Base-by-base conservation (phyloP, 2,797 vertebrate genomes). In the Eospalax fontanierii region DNA sequence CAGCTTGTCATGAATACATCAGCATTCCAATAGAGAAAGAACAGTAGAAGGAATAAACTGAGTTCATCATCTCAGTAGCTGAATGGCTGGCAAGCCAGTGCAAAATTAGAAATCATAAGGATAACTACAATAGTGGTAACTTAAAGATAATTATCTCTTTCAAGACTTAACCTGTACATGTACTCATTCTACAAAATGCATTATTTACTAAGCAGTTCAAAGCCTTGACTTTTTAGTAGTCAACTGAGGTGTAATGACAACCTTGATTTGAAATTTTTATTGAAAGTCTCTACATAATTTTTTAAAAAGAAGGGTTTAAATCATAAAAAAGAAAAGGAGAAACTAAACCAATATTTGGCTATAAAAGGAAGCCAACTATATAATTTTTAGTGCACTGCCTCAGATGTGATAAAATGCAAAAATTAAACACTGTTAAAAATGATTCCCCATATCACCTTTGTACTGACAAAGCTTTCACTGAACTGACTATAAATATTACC, bases 11-110 rank as follows among this genome's bases (percentile, higher is more conserved):
- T 79, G 75, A 97, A 91, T 97, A 76, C 87, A 93, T 93, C 92
- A 85, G 87, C 95, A 95, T 91, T 98, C 97, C 96, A 97, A 97
- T 0, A 98, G 96, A 97, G 95, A 96, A 97, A 97, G 97, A 95
- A 97, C 68, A 97, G 93, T 16, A 87, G 91, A 97, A 98, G 94
- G 92, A 97, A 78, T 94, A 97, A 95, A 96, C 78, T 93, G 90
- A 92, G 97, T 97, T 97, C 88, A 97, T 95, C 95, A 96, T 70
- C 93, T 97, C 95, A 95, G 11, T 74, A 87, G 91, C 95, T 95
- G 92, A 90, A 94, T 5, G 94, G 81, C 89, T 87, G 90, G 89
- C 78, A 4, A 65, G 93, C 95, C 94, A 97, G 84, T 96, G 92
- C 94, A 92, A 97, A 71, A 90, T 91, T 68, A 97, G 95, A 84